phyloP scores from a whole-genome alignment of 2,113 vertebrate genomes.

The Gymnocephalus cernua region DNA sequence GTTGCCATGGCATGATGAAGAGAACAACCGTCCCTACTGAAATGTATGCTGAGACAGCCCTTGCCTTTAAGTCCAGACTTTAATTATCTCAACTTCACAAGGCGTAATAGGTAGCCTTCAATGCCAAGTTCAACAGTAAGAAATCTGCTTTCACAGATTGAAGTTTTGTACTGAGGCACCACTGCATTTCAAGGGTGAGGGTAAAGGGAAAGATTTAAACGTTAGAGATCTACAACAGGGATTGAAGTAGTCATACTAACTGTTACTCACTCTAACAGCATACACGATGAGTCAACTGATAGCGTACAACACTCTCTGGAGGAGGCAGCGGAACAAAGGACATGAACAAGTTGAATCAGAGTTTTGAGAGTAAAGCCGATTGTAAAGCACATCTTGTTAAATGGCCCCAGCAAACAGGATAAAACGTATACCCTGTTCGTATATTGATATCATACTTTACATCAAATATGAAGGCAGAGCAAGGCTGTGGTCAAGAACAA shows the following conservation, averaged over 20 bases:
- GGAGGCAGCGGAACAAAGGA: slow-evolving; percentile 51
- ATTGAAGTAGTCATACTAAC: background rate
- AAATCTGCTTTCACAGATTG: background rate
- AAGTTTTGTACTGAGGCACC: background rate
- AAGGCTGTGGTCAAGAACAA: too few species aligned
- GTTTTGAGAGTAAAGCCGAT: slow-evolving; percentile 2
- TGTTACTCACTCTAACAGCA: slow-evolving; percentile 1
- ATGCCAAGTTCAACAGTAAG: background rate
- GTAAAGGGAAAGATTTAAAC: background rate
- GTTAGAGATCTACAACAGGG: background rate
- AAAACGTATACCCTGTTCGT: slow-evolving; percentile 23
- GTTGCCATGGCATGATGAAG: background rate
- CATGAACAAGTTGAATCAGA: slow-evolving; percentile 46
- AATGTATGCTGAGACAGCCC: background rate
- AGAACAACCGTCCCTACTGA: background rate
- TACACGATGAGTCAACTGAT: slow-evolving; percentile 50
- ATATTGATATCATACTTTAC: slow-evolving; percentile 35
- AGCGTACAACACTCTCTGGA: slow-evolving; percentile 22
- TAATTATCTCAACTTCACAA: background rate
- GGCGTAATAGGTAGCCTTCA: background rate
- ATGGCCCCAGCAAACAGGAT: slow-evolving; percentile 24
- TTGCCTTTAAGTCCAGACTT: slow-evolving; percentile 3
- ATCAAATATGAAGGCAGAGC: background rate
- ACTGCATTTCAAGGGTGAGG: background rate
- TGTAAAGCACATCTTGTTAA: slow-evolving; percentile 24